Evolutionary conservation across 2,888 invertebrate species (phyloP), one percentile per base, ranked within the genome.

Genomic region (Andrena chrysosceles): DNA sequence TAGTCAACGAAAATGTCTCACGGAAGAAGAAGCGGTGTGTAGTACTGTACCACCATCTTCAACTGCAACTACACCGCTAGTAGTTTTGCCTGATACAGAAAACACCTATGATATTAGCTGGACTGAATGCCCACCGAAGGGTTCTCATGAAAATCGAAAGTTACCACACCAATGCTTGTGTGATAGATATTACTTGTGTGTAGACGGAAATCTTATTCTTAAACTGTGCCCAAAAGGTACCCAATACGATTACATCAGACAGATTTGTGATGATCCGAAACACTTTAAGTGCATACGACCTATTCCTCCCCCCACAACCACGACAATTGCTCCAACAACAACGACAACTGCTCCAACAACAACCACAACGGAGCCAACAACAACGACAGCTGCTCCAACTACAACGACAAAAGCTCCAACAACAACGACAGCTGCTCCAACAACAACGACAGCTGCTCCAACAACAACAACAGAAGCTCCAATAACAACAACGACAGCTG

Each of bases 111-210:
- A 31, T 1, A 5, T 5, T 10, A 0, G 2, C 2, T 83, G 63
- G 1, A 2, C 3, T 2, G 8, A 75, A n/a, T 83, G 76, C 42
- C 77, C 85, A 0, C 0, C 64, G 2, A 2, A 16, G 4, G 68
- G 59, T 33, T 52, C 72, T 8, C 20, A 23, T 5, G 7, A 23
- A 7, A 4, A 52, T 2, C 72, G 71, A 3, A 26, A 60, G 5
- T 29, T 87, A 8, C 77, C 90, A 5, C 89, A 89, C 73, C 86
- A 89, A n/a, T 88, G 85, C 42, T 59, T 59, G 5, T 91, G 90
- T 8, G 42, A 26, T 2, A 75, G 79, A 29, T 91, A 82, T 64
- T 91, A 90, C 81, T 26, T 29, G 5, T 91, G 89, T 20, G 23
- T 33, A 8, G 23, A 80, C 7, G 87, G 86, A 8, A n/a, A 48